Base-by-base conservation (phyloP, 2,113 vertebrate genomes). In the Hoplias malabaricus region DNA sequence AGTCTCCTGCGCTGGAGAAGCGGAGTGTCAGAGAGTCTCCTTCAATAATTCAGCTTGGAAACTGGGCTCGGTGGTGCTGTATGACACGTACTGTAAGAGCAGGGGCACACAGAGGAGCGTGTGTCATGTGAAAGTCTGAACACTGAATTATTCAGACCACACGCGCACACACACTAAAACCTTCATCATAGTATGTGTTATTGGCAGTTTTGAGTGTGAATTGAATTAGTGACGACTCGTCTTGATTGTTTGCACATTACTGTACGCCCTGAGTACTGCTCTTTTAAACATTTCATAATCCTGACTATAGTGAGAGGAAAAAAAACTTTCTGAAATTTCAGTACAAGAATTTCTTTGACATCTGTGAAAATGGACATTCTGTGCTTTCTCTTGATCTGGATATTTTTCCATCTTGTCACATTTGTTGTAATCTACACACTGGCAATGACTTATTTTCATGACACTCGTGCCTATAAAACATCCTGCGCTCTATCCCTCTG, bases 1-100 rank as follows among this genome's bases (percentile, higher is more conserved):
- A 54, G 80, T 89, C 81, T 85, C 84, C 29, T 1, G 72, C 88
- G 34, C 59, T 53, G 53, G 33, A 14, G 9, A 10, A 66, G 36
- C 27, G 29, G 2, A 43, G 43, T 56, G 19, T 63, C 68, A 53
- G 56, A 65, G 57, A 4, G 38, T 59, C 71, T 48, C 53, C 54
- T 21, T 86, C 25, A 92, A 93, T 93, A 87, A 93, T 93, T 92
- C 79, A 93, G 40, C 75, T 87, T 82, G 91, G 90, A 92, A 92
- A 92, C 87, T 87, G 82, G 89, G 81, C 86, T 85, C 83, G 79
- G 53, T 83, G 82, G 86, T 61, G 56, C 71, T 38, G 43, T 78
- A 86, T 81, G 83, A 80, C 67, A 79, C n/a, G 31, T 68, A 63
- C 43, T 69, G 57, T 73, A 56, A 63, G 62, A 67, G 84, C 80